A percentile compares a stretch with the other conserved stretches of the same genome.
Evolutionary conservation across 1,140 invertebrate genomes (phyloP).

Genomic region (Rhopalosiphum maidis): DNA sequence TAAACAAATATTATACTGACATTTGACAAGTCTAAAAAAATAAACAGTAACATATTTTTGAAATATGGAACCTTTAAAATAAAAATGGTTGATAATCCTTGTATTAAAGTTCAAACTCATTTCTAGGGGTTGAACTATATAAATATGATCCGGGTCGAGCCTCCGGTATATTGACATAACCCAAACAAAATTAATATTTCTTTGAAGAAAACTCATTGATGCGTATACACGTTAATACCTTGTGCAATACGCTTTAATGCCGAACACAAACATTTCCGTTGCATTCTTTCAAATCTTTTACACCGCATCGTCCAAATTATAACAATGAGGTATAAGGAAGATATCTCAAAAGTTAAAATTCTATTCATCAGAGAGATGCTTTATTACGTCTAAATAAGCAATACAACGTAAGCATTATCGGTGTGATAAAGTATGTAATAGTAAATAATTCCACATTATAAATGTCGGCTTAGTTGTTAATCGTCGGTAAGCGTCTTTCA

Average conservation of each 20-base stretch:
- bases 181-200: not conserved
- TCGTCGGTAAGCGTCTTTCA: not conserved
- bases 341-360: not conserved
- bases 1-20: not conserved
- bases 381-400: not conserved
- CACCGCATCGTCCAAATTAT: not conserved
- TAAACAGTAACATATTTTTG: not conserved
- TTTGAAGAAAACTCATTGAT: not conserved
- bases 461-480: not conserved
- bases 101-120: not conserved
- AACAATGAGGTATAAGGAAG: not conserved
- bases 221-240: not conserved
- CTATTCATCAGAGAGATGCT: not conserved
- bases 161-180: not conserved
- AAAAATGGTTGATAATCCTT: not conserved
- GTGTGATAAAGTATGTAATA: not conserved
- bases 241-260: not conserved
- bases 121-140: not conserved
- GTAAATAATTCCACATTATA: not conserved
- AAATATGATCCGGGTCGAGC: not conserved
- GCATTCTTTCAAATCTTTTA: not conserved
- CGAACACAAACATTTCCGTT: not conserved
- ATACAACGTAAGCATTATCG: not conserved
- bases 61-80: not conserved
- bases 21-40: not conserved